phyloP scores from a whole-genome alignment of 1,140 invertebrate genomes.

The Pachypeltis micranthus region DNA sequence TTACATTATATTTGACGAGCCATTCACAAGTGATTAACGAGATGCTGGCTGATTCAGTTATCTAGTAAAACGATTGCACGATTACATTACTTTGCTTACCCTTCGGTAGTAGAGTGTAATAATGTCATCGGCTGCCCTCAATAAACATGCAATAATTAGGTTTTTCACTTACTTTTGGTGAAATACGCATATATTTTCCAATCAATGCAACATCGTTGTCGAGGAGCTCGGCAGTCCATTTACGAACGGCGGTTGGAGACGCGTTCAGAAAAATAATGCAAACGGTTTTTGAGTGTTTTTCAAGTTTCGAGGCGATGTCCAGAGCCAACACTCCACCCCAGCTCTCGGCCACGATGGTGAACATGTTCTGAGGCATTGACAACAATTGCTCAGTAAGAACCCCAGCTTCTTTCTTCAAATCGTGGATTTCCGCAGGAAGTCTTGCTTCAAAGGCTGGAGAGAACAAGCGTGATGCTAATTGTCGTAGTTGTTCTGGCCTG shows the following conservation, averaged over 20 bases:
- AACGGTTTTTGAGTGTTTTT: slow-evolving; percentile 9
- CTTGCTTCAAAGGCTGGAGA: slow-evolving; percentile 4
- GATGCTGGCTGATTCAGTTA: too few relatives aligned
- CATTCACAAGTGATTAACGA: too few relatives aligned
- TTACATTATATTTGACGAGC: too few relatives aligned
- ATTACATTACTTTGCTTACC: too few relatives aligned
- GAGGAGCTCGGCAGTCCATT: background rate
- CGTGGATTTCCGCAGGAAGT: background rate
- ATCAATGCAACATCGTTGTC: background rate
- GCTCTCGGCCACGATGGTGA: slow-evolving; percentile 23
- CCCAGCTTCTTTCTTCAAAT: background rate
- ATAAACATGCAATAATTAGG: too few relatives aligned
- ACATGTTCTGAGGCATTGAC: slow-evolving; percentile 13
- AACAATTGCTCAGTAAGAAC: slow-evolving; percentile 3
- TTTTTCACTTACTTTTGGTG: background rate
- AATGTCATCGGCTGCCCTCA: too few relatives aligned
- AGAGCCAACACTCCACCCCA: slow-evolving; percentile 25
- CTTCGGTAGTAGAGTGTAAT: too few relatives aligned
- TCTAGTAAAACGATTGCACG: too few relatives aligned
- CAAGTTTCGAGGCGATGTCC: slow-evolving; percentile 19
- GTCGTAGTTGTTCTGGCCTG: background rate
- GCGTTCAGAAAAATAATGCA: slow-evolving; percentile 6
- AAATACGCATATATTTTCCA: background rate
- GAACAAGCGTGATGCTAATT: background rate
- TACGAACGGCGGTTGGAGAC: background rate